Evolutionary conservation across 2,888 invertebrate genomes (phyloP), one percentile per base, ranked within the genome.

Genomic region (Dusona sp.): DNA sequence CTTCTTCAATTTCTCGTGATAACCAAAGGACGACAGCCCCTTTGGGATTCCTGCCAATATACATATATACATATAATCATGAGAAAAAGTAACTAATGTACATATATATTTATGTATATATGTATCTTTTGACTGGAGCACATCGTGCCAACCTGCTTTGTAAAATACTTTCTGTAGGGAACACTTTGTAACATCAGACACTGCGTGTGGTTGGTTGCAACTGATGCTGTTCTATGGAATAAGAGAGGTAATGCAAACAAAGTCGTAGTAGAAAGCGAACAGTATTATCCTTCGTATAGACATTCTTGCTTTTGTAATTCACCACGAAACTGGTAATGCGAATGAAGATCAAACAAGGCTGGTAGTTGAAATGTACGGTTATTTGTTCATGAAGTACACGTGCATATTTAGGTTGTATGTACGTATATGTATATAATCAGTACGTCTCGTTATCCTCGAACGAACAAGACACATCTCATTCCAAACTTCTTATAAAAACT

Each of bases 21-120:
- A 57, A 61, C 68, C 61, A 64, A 64, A 25, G 68, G 51, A 75
- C 70, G 64, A 83, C 82, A 74, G 54, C 36, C 74, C 79, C 75
- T 67, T 45, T 68, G 85, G 75, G 79, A 83, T 75, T 42, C 75
- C 51, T 54, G 79, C 82, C 83, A 83, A 79, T 83, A 83, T 79
- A 70, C 79, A 70, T 64, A 64, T 57, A 65, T 54, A 61, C 45
- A 54, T 22, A 61, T 68, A 68, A 54, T 29, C 57, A 70, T 11
- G 74, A 54, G 79, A 74, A 85, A 85, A 81, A 85, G 85, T 42
- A 68, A 85, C 79, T 70, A 13, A n/a, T 64, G 33, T 7, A 64
- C 16, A 61, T 61, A 61, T 29, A 4, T 29, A 29, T 61, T 11
- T 7, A 4, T 9, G 42, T 13, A 29, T 61, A 2, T 61, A 16